Evolutionary conservation across 2,113 vertebrate genomes (phyloP), one percentile per base, ranked within the genome.

Genomic region (Amphilophus citrinellus): DNA sequence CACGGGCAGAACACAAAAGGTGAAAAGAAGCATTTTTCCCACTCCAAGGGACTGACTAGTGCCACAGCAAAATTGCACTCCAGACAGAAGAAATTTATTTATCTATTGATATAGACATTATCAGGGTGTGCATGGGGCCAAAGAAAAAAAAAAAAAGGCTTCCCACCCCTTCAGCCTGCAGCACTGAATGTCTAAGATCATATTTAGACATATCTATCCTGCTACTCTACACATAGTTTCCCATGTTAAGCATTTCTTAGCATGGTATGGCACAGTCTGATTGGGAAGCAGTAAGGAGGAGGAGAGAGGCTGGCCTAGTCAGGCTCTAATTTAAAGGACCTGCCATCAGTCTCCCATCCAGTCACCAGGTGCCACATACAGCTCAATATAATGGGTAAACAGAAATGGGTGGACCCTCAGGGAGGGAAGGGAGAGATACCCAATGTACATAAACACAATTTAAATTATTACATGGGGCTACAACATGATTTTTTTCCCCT

Each of bases 271-370:
- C 6, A 17, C 47, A 17, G 44, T 5, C 44, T 17, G 15, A 3
- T 7, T 6, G 47, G 47, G 47, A 50, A 15, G 14, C 47, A 5
- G 27, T 47, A 53, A 73, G 0, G 47, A 56, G 0, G 47, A 56
- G 68, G 27, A 14, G 27, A 5, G 47, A 53, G 6, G 27, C 0
- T 18, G 0, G 1, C 0, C 47, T 14, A 56, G 53, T 53, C 30
- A 18, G 68, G 50, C 24, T 71, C 42, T 71, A 10, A 68, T 68
- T 68, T 18, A 27, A 68, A 68, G 22, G 0, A 47, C 22, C 39
- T 18, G 27, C 42, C 3, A 18, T 53, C 22, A 71, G 42, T 50
- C 44, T 71, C 47, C 10, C 6, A 0, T 73, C 17, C 47, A 53
- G 20, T 73, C 44, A 50, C 66, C 66, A 56, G 68, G 15, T 32